Conservation (phyloP, 2,888 invertebrate species). For the Lysandra coridon region DNA sequence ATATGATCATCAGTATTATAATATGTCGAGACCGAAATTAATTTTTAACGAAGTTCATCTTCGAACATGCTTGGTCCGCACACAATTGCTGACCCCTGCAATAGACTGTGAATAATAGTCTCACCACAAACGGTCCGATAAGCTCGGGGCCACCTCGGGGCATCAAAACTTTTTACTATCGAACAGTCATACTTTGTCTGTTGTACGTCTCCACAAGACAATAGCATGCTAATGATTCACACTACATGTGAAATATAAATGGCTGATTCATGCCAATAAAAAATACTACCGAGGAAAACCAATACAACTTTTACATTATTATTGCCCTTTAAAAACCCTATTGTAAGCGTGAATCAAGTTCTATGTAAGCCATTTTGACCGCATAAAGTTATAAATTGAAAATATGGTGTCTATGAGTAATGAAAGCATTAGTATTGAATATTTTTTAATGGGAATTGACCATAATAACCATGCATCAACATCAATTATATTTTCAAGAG, state of each 20-base stretch:
- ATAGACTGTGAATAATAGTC: neutral
- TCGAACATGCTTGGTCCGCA: too few species aligned
- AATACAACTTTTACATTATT: neutral
- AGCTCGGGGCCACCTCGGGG: neutral
- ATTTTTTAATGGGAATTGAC: too few species aligned
- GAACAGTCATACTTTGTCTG: slow-evolving; percentile 14
- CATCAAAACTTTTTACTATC: slow-evolving; percentile 8
- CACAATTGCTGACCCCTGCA: too few species aligned
- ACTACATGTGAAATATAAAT: slow-evolving; percentile 21
- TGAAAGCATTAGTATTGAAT: too few species aligned
- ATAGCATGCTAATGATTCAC: slow-evolving; percentile 12
- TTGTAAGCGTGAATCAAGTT: neutral
- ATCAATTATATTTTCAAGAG: too few species aligned
- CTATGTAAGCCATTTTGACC: slow-evolving; percentile 1
- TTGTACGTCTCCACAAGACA: slow-evolving; percentile 7
- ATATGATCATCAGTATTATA: too few species aligned
- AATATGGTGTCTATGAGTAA: too few species aligned
- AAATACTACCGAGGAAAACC: slow-evolving; percentile 8
- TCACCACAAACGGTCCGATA: neutral
- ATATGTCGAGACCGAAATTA: too few species aligned
- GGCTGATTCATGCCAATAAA: neutral
- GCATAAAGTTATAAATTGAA: neutral
- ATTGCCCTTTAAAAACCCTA: neutral
- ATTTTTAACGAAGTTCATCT: too few species aligned
- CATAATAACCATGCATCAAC: too few species aligned